Conservation (phyloP, 2,888 invertebrate genomes). For the Melanchra persicariae region DNA sequence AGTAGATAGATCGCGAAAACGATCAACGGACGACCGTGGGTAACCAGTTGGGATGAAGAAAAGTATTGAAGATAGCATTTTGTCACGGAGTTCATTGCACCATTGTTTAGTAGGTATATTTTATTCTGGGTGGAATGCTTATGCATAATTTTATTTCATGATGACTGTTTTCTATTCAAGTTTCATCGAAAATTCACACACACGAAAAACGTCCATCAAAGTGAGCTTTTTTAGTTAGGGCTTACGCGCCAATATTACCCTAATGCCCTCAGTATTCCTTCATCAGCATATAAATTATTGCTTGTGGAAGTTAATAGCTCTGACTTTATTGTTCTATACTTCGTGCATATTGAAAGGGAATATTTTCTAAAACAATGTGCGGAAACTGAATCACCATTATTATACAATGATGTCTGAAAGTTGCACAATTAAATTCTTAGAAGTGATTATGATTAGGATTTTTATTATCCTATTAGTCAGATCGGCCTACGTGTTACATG, state of each 20-base stretch:
- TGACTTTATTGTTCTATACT: constrained; percentile 13
- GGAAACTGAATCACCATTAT: constrained; percentile 47
- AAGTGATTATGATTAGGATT: constrained; percentile 4
- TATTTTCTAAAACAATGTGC: constrained; percentile 52
- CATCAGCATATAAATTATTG: constrained; percentile 34
- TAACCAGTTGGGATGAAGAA: constrained; percentile 3
- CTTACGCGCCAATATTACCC: neutral
- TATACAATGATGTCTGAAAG: constrained; percentile 14
- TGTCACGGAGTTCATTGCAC: neutral
- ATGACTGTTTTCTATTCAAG: neutral
- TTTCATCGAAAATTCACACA: neutral
- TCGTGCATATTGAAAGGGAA: constrained; percentile 42
- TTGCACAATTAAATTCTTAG: constrained; percentile 22
- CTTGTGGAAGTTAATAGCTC: constrained; percentile 16
- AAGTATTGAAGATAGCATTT: neutral
- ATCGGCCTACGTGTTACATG: neutral
- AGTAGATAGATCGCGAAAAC: constrained; percentile 4
- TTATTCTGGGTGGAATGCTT: neutral
- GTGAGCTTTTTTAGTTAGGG: neutral
- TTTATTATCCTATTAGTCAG: constrained; percentile 19
- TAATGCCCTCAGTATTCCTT: neutral
- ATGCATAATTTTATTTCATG: neutral
- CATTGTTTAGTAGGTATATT: neutral
- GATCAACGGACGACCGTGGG: neutral
- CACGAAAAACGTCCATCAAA: neutral